A percentile compares a stretch with the other conserved stretches of the same genome.
Evolutionary conservation across 2,797 vertebrate genomes (phyloP).

Genomic region (Eulemur coronatus): DNA sequence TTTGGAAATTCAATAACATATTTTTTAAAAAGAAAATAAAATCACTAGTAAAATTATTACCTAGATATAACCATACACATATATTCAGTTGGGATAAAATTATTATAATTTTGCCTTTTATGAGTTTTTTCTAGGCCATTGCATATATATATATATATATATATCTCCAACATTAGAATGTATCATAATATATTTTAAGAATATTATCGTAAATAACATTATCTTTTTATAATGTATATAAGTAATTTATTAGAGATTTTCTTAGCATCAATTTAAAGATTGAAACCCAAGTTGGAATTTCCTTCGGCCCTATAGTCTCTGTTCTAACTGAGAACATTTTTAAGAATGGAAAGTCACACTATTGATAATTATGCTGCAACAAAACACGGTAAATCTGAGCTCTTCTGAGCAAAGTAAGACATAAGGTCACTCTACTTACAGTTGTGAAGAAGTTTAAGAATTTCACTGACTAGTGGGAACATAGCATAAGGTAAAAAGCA

Average conservation of each 20-base stretch:
- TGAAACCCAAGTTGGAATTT: background rate
- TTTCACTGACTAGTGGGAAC: background rate
- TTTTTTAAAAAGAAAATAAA: background rate
- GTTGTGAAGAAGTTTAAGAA: background rate
- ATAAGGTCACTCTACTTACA: background rate
- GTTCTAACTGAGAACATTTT: background rate
- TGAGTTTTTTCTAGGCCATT: background rate
- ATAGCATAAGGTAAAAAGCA: background rate
- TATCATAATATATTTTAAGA: background rate
- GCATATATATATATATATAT: background rate
- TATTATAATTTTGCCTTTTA: background rate
- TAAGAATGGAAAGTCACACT: constrained; percentile 1
- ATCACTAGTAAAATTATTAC: background rate
- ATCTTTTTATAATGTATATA: background rate
- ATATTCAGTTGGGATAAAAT: background rate
- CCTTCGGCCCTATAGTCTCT: background rate
- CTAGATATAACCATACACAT: background rate
- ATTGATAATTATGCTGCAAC: background rate
- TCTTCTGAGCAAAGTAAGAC: background rate
- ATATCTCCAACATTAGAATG: background rate
- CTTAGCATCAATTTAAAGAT: background rate
- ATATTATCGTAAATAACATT: background rate
- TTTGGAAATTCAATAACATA: background rate
- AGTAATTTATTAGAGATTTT: background rate
- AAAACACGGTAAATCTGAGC: background rate